A percentile compares a stretch with the other conserved stretches of the same genome.
These are phyloP conservation scores for Oceanodroma tethys DNA, from an alignment of 2,113 vertebrate species.

Conservation along the genomic window DNA sequence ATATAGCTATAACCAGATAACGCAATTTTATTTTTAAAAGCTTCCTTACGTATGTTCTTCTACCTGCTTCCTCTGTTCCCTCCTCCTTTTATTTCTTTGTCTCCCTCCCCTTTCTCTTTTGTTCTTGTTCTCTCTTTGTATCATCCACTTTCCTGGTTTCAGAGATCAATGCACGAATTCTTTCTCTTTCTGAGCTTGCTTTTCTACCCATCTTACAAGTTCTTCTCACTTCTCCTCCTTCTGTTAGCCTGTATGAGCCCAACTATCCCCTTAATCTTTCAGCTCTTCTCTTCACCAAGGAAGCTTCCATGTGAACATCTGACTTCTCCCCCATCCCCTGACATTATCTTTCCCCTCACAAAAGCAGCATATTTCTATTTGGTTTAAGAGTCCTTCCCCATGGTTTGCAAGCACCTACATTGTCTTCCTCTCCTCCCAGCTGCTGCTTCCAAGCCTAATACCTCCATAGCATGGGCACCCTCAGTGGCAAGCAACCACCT, in stretches of 20 bases:
- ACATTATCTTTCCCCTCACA: not conserved
- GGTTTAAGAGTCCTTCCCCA: not conserved
- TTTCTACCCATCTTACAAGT: not conserved
- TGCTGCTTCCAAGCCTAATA: not conserved
- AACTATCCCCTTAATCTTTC: not conserved
- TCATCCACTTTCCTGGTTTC: not conserved
- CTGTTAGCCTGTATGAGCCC: not conserved
- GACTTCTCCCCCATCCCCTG: fast-evolving
- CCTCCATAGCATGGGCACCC: not conserved
- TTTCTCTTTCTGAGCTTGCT: not conserved
- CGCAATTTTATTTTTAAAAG: not conserved
- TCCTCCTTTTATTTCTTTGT: not conserved
- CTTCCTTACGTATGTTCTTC: not conserved
- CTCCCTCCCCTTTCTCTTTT: not conserved
- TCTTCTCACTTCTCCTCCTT: not conserved
- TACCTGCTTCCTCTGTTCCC: not conserved
- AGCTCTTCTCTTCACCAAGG: not conserved
- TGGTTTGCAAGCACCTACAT: not conserved
- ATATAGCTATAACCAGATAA: not conserved
- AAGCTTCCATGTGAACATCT: not conserved
- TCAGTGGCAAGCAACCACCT: not conserved
- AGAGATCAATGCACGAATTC: not conserved
- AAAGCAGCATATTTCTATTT: not conserved
- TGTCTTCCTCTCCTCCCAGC: not conserved
- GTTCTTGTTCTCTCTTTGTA: not conserved